Base-by-base conservation (phyloP, 1,140 invertebrate species). In the Proales similis region DNA sequence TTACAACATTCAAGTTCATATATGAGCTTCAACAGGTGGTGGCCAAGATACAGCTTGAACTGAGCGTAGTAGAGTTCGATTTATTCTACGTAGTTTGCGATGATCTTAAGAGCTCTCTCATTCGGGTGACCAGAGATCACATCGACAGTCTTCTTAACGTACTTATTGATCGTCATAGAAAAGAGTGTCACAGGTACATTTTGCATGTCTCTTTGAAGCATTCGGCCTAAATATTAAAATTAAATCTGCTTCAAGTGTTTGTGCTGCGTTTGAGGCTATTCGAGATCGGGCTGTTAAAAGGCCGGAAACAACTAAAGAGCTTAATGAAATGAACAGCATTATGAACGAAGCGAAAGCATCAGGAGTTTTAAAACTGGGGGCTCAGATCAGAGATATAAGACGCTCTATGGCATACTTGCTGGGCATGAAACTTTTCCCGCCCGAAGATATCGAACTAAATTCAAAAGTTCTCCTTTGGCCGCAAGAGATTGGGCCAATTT, bases 401-500 rank as follows among this genome's bases (percentile, higher is more conserved):
- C 81, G 84, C 66, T 75, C 86, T 65, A 79, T 88, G 4, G 72
- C 85, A 48, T 90, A 89, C 70, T 75, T 90, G 0, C 81, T 88
- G 71, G 78, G 86, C 49, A 81, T 87, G 71, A 82, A 85, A 22
- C 66, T 38, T 14, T 48, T 53, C 65, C 26, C 70, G 82, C 84
- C 78, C 64, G 87, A 90, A 57, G 87, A 91, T 68, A 83, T 91
- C 48, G 79, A 83, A 57, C 73, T 90, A 36, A 91, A 89, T 74
- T 83, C 82, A 9, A 79, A 86, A 62, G 83, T 88, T 20, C 86
- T 92, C 71, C 81, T 86, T 24, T 90, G 90, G 87, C 88, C 89
- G 0, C 82, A 85, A 42, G 86, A 90, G 67, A 86, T 94, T 81
- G 85, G 88, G 66, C 80, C 80, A 14, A 83, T 90, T 3, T 84